A percentile compares a stretch with the other conserved stretches of the same genome.
These are phyloP conservation scores for Paradisaea rubra DNA, from an alignment of 2,113 vertebrate genomes.

Conservation along the genomic window DNA sequence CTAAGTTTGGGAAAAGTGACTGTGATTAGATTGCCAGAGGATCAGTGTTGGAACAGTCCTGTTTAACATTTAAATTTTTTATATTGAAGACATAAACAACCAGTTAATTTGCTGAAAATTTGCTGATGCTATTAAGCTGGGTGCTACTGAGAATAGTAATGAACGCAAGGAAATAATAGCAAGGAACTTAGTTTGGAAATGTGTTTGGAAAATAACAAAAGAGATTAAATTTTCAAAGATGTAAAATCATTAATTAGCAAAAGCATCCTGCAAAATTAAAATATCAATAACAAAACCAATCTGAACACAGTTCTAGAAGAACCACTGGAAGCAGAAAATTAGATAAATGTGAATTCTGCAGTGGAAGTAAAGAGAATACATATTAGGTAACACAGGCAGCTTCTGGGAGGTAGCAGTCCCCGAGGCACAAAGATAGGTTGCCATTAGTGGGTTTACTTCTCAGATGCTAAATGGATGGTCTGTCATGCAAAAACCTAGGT, in stretches of 20 bases:
- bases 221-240: background rate
- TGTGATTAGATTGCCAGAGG: background rate
- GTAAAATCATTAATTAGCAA: background rate
- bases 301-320: background rate
- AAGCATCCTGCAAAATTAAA: constrained; percentile 1
- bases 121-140: constrained; percentile 1
- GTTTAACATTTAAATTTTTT: constrained; percentile 27
- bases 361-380: background rate
- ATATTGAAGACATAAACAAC: constrained; percentile 10
- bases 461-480: background rate
- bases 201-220: constrained; percentile 9
- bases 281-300: background rate
- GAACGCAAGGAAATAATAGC: background rate
- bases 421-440: background rate
- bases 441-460: background rate
- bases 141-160: background rate
- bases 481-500: background rate
- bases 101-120: constrained; percentile 10
- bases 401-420: background rate
- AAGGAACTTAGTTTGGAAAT: background rate
- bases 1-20: background rate
- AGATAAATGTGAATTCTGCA: background rate
- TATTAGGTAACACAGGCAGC: background rate
- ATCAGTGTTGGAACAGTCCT: background rate
- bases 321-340: background rate